Evolutionary conservation across 2,888 invertebrate species (phyloP), one percentile per base, ranked within the genome.

Genomic region (Pollenia griseotomentosa): DNA sequence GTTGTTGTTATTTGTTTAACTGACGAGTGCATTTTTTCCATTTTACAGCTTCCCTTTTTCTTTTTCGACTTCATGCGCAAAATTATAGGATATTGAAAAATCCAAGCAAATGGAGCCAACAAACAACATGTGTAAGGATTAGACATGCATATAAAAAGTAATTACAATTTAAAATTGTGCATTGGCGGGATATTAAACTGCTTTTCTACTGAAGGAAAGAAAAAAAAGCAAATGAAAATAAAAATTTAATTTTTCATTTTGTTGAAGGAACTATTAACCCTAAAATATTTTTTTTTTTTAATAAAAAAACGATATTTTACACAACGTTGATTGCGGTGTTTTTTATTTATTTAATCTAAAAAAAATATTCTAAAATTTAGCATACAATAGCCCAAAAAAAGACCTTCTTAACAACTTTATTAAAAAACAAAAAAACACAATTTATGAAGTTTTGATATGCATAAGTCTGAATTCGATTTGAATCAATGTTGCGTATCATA

Each of bases 401-500:
- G 14, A n/a, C 12, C 65, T 73, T 65, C 42, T 73, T 65, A 81
- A 73, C 57, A 73, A 57, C 55, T 71, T 65, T 81, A 40, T 65
- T 73, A 73, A 48, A 65, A 78, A 33, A 6, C 33, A 5, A 33
- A 33, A n/a, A 33, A 33, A 33, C 33, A 19, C 55, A 66, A 81
- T 81, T 81, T 73, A 73, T 73, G 70, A 80, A 23, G 80, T 63
- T 71, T 59, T 44, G 42, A 42, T 40, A 40, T 59, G 14, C 42
- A 55, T 46, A 44, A 66, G 33, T 61, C 51, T 55, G 80, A 46
- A 53, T 71, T 46, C 80, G 16, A 71, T 65, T 80, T 63, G 53
- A 71, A 73, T 73, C 73, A 65, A 57, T 66, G 42, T 66, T 65
- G 73, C 65, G 57, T 81, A 65, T 73, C 81, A 81, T 81, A 81